Evolutionary conservation across 2,888 invertebrate species (phyloP), one percentile per base, ranked within the genome.

Genomic region (Ernsta delagoae): DNA sequence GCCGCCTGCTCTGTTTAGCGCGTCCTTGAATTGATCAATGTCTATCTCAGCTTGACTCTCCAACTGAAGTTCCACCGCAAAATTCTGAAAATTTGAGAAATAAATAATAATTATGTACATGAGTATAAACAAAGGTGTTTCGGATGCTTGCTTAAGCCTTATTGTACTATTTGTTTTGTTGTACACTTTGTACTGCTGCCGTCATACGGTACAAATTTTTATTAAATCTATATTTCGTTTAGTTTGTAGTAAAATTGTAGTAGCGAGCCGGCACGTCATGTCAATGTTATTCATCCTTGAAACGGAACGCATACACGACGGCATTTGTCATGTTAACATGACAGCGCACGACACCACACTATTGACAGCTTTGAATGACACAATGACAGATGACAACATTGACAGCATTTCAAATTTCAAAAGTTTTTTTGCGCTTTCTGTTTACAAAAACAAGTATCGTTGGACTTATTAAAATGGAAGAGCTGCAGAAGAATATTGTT

Each of bases 21-120:
- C 95, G 69, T 95, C 95, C 79, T 94, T 95, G 84, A 97, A 96
- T 83, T 95, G 94, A 75, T 95, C 95, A 81, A 96, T 94, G 80
- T 95, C 95, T 85, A 97, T 94, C 81, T 97, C 97, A 50, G 94
- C 89, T 80, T 94, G 93, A 77, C 95, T 95, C 83, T 96, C 96
- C 79, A 96, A 89, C 84, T 96, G 96, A 75, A 97, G 88, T 83
- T 97, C 97, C 75, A 96, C 96, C 50, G 97, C 96, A 80, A 96
- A 97, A 89, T 96, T 97, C 97, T 97, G 94, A 54, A 94, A 94
- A 56, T 70, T 77, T 77, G 71, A 69, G 71, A 72, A 74, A 66
- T 63, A n/a, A 66, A 56, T 31, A 31, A 56, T n/a, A 11, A n/a
- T 48, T 3, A 48, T 8, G 16, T 1, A 36, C 8, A 65, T 53